Percentiles rank a stretch among this genome's conserved stretches.
Evolutionary conservation across 2,888 invertebrate species (phyloP).

Genomic region (Clepsis dumicolana): DNA sequence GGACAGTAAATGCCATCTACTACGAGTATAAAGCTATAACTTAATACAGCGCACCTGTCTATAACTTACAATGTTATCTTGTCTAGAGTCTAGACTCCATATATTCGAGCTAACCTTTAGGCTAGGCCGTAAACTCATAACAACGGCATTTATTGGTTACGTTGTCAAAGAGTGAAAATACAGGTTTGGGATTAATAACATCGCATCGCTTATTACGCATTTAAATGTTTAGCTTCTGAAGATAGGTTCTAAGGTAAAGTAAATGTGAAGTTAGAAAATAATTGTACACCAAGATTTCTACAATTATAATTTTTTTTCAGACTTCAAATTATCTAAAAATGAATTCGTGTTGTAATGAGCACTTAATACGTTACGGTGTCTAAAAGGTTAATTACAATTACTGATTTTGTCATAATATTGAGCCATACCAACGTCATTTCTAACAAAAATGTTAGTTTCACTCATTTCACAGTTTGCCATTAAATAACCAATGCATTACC

Average conservation of each 20-base stretch:
- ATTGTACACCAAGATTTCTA: too few relatives aligned
- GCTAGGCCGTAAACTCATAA: neutral
- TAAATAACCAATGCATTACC: neutral
- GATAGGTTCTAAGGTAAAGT: too few relatives aligned
- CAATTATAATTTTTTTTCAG: too few relatives aligned
- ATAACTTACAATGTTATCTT: neutral
- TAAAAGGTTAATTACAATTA: neutral
- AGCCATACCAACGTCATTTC: neutral
- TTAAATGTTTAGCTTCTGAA: too few relatives aligned
- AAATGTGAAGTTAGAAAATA: too few relatives aligned
- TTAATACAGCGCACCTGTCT: neutral
- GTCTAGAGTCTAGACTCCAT: constrained; percentile 4
- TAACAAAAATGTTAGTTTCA: neutral
- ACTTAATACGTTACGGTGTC: neutral
- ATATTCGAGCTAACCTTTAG: neutral
- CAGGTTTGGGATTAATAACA: neutral
- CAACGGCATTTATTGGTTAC: neutral
- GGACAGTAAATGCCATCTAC: too few relatives aligned
- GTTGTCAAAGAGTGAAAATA: neutral
- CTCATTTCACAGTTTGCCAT: neutral
- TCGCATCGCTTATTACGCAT: too few relatives aligned
- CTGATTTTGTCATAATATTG: neutral
- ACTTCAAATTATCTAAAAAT: neutral
- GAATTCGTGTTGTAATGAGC: neutral
- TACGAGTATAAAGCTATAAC: too few relatives aligned